These are phyloP conservation scores for Glomeris marginata DNA, from an alignment of 2,888 invertebrate species.

Conservation along the genomic window DNA sequence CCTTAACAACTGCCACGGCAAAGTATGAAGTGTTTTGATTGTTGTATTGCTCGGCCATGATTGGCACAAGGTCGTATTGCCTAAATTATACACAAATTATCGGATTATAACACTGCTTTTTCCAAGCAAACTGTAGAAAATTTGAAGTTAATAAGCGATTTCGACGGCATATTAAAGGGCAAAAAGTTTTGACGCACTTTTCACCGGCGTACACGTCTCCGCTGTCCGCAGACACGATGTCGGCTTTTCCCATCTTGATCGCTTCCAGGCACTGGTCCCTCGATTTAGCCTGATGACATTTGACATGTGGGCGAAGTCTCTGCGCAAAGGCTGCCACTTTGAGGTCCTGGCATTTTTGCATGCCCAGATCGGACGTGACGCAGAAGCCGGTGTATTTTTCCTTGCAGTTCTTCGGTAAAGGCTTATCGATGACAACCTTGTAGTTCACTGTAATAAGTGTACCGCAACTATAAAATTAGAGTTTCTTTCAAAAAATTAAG, in stretches of 20 bases:
- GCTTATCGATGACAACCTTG: conserved; percentile 3
- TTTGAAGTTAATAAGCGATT: no score
- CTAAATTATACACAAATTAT: not conserved
- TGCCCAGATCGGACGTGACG: not conserved
- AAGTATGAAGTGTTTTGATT: conserved; percentile 37
- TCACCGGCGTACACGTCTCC: conserved; percentile 55
- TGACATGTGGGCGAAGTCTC: conserved; percentile 51
- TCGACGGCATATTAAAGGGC: no score
- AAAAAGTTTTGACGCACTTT: conserved; percentile 43
- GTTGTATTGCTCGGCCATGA: not conserved
- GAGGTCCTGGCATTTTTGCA: conserved; percentile 5
- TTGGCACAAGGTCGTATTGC: not conserved
- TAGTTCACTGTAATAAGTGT: conserved; percentile 3
- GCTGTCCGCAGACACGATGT: conserved; percentile 49
- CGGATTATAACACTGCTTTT: not conserved
- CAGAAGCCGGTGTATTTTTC: conserved; percentile 9
- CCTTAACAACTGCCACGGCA: conserved; percentile 52
- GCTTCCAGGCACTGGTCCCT: conserved; percentile 53
- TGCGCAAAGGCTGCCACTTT: conserved; percentile 3
- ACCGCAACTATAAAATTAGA: not conserved
- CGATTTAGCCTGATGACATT: conserved; percentile 50
- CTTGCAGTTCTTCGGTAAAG: not conserved
- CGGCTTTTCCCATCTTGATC: conserved; percentile 44
- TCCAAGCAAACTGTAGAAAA: no score
- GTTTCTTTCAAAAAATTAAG: no score